phyloP scores from a whole-genome alignment of 2,888 invertebrate genomes.

The Oligia latruncula region DNA sequence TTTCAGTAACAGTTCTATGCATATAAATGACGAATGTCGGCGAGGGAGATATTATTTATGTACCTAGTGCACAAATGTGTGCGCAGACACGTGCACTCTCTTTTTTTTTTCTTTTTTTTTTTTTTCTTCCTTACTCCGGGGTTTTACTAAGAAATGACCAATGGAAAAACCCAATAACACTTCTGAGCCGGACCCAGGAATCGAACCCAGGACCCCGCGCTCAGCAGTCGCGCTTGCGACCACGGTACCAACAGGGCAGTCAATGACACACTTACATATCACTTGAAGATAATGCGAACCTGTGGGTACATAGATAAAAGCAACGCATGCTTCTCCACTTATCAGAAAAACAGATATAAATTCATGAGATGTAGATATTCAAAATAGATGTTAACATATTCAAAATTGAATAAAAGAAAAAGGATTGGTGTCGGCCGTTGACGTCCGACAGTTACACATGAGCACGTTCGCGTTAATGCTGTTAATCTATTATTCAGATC shows the following conservation, averaged over 20 bases:
- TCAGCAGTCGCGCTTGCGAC: neutral
- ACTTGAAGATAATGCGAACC: slow-evolving; percentile 3
- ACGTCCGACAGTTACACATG: slow-evolving; percentile 15
- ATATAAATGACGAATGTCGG: slow-evolving; percentile 3
- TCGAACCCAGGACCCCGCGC: neutral
- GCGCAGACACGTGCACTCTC: neutral
- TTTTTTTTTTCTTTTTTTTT: too few species aligned
- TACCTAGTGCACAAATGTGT: neutral
- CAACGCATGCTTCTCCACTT: neutral
- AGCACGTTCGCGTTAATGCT: slow-evolving; percentile 1
- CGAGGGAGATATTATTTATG: neutral
- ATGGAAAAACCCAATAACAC: too few species aligned
- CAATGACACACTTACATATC: neutral
- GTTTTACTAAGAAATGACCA: too few species aligned
- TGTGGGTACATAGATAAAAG: neutral
- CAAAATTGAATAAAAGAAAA: slow-evolving; percentile 42
- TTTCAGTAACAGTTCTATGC: slow-evolving; percentile 7
- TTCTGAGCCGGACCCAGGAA: neutral
- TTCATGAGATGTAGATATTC: slow-evolving; percentile 56
- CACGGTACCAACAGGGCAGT: neutral
- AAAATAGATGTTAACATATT: slow-evolving; percentile 53
- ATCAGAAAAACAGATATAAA: slow-evolving; percentile 28
- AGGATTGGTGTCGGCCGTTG: slow-evolving; percentile 14
- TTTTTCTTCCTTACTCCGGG: too few species aligned
- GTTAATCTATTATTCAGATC: slow-evolving; percentile 33